Percentiles rank a stretch among this genome's conserved stretches.
Evolutionary conservation across 2,797 vertebrate species (phyloP).

Genomic region (Melopsittacus undulatus): DNA sequence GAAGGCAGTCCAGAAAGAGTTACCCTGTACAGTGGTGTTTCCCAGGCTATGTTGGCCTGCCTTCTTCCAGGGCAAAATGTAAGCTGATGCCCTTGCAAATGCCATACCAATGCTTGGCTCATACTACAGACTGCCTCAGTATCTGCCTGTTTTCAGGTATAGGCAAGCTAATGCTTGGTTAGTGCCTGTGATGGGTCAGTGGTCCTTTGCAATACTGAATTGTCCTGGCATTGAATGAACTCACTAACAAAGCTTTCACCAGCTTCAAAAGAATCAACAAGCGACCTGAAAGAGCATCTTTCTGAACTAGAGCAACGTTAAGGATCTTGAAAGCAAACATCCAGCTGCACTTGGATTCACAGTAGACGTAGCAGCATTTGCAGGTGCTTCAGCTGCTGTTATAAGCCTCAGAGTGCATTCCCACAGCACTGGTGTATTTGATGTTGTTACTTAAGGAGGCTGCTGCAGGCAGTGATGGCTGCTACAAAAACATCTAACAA

Average conservation of each 20-base stretch:
- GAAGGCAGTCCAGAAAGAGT: background rate
- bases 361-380: background rate
- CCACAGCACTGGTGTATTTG: rapidly evolving
- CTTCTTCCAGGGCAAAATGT: background rate
- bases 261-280: background rate
- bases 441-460: background rate
- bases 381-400: background rate
- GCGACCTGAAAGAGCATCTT: background rate
- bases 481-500: background rate
- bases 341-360: background rate
- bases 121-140: background rate
- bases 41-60: background rate
- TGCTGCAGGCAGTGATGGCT: background rate
- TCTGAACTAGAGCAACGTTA: background rate
- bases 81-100: background rate
- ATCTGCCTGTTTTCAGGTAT: background rate
- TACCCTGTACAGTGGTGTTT: background rate
- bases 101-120: background rate
- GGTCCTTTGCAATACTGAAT: background rate
- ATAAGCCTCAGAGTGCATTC: background rate
- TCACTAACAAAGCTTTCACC: background rate
- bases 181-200: background rate
- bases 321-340: background rate
- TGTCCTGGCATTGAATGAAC: background rate
- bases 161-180: background rate